These are phyloP conservation scores for Agrilus planipennis DNA, from an alignment of 1,140 invertebrate genomes.

Conservation along the genomic window DNA sequence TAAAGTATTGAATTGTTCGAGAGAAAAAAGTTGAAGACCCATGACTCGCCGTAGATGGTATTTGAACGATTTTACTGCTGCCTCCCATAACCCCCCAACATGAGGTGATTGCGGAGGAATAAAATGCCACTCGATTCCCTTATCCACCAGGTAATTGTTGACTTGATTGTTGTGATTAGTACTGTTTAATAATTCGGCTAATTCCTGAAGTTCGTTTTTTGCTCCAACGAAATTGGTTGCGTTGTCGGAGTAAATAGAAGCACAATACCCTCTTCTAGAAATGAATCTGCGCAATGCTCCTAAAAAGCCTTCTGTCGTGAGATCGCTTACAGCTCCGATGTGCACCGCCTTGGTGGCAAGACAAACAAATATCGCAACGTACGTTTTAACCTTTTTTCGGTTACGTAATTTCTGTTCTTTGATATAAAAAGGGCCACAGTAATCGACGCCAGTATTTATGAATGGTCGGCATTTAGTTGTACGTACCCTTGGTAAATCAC, in stretches of 20 bases:
- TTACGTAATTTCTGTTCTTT: not conserved
- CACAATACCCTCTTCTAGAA: not conserved
- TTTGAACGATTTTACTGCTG: not conserved
- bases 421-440: not conserved
- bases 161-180: not conserved
- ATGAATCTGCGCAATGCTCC: not conserved
- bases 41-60: not conserved
- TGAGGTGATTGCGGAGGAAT: not conserved
- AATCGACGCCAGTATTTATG: slow-evolving; percentile 1
- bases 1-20: not conserved
- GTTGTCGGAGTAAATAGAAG: slow-evolving; percentile 2
- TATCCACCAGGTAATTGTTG: not conserved
- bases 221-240: not conserved
- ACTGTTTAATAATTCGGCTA: not conserved
- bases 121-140: not conserved
- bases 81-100: not conserved
- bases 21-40: not conserved
- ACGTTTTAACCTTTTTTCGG: not conserved
- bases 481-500: not conserved
- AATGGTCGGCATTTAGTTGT: not conserved
- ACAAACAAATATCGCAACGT: slow-evolving; percentile 7
- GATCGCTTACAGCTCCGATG: not conserved
- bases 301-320: not conserved
- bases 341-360: slow-evolving; percentile 3
- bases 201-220: not conserved